These are phyloP conservation scores for Blastobasis adustella DNA, from an alignment of 2,888 invertebrate species.

Conservation along the genomic window DNA sequence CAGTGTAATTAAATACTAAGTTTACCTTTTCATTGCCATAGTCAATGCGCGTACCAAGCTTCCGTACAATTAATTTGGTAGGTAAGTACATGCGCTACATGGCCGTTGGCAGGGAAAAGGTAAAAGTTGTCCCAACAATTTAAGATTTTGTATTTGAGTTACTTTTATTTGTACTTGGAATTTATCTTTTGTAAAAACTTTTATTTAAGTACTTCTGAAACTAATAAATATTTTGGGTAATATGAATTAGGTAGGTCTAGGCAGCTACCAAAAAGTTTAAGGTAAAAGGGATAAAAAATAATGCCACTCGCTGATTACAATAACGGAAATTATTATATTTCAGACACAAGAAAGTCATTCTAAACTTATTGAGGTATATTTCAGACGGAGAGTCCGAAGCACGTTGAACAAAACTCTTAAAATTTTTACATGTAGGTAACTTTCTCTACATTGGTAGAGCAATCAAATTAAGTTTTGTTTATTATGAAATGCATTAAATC, in stretches of 20 bases:
- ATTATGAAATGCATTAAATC: conserved; percentile 52
- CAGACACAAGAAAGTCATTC: conserved; percentile 64
- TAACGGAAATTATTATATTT: conserved; percentile 58
- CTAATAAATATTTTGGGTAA: conserved; percentile 13
- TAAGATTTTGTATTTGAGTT: no score
- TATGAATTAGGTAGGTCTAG: no score
- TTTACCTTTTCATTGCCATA: no score
- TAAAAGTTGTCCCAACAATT: no score
- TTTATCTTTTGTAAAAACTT: no score
- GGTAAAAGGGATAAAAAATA: conserved; percentile 24
- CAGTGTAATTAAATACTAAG: no score
- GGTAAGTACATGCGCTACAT: no score
- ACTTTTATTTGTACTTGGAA: background rate
- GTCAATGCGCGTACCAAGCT: no score
- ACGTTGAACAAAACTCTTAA: conserved; percentile 44
- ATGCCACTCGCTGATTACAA: conserved; percentile 42
- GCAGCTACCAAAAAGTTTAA: no score
- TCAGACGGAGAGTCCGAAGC: conserved; percentile 61
- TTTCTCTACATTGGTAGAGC: conserved; percentile 32
- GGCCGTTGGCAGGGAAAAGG: no score
- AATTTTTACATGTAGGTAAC: conserved; percentile 38
- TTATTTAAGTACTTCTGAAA: conserved; percentile 13
- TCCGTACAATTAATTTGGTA: no score
- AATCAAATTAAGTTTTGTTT: conserved; percentile 32
- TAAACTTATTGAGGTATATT: conserved; percentile 71